Evolutionary conservation across 2,888 invertebrate genomes (phyloP).

Genomic region (Callinectes sapidus): DNA sequence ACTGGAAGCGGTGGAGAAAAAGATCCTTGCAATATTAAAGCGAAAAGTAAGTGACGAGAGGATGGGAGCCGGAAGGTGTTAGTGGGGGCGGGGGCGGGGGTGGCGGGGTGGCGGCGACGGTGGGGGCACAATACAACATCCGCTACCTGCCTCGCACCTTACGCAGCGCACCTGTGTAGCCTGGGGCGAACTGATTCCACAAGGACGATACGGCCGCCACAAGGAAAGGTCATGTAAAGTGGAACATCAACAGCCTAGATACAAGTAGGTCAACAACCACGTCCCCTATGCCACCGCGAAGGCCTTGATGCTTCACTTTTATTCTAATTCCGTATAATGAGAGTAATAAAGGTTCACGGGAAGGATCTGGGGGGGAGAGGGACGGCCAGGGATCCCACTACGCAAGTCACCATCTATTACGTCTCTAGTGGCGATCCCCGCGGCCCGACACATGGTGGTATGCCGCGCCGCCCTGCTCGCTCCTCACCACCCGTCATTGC

Average conservation of each 20-base stretch:
- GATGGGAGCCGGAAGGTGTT: background rate
- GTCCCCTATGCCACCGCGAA: background rate
- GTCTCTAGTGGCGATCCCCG: background rate
- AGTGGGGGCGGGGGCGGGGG: background rate
- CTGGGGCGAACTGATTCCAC: background rate
- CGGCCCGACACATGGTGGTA: background rate
- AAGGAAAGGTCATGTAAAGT: background rate
- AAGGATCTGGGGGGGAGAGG: background rate
- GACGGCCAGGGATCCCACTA: background rate
- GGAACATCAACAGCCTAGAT: background rate
- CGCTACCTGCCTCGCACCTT: background rate
- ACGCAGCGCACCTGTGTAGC: background rate
- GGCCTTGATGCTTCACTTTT: background rate
- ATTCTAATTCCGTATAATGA: background rate
- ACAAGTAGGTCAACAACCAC: conserved; percentile 20
- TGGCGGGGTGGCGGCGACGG: background rate
- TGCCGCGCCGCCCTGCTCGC: background rate
- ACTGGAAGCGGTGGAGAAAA: background rate
- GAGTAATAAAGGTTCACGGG: background rate
- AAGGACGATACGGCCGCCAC: background rate
- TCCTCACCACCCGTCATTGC: background rate
- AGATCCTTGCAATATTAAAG: background rate
- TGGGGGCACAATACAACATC: background rate
- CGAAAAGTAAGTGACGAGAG: background rate
- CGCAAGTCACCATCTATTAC: background rate